Conservation (phyloP, 1,140 invertebrate species). For the Calephelis virginiensis region DNA sequence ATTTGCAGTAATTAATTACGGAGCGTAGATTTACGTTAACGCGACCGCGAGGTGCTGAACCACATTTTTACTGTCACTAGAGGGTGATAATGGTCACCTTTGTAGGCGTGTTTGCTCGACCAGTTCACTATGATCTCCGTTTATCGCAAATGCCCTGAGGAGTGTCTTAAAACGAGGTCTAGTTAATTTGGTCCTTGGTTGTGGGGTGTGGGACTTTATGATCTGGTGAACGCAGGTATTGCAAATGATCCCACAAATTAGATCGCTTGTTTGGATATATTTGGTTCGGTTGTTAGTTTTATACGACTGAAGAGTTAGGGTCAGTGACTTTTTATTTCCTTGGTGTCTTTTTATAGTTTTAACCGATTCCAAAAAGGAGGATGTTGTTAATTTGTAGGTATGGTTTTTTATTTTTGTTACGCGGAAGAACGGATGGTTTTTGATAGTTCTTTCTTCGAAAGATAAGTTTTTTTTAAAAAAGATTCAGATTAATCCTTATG, state of each 20-base stretch:
- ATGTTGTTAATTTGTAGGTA: no score
- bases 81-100: constrained; percentile 60
- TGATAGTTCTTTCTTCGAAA: no score
- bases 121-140: constrained; percentile 13
- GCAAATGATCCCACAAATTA: constrained; percentile 64
- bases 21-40: constrained; percentile 38
- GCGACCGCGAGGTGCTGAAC: constrained; percentile 47
- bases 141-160: not conserved
- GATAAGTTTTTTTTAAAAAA: no score
- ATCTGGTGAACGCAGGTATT: constrained; percentile 63
- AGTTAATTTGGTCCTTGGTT: constrained; percentile 39
- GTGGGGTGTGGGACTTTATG: constrained; percentile 51
- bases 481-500: no score
- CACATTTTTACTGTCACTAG: constrained; percentile 54
- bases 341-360: no score
- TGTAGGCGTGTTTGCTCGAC: constrained; percentile 41
- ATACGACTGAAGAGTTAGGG: no score
- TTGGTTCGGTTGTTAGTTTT: not conserved
- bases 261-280: constrained; percentile 36
- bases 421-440: no score
- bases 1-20: constrained; percentile 10
- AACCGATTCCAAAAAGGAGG: no score
- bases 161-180: constrained; percentile 32
- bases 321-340: no score
- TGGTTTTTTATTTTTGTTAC: no score